phyloP scores from a whole-genome alignment of 2,888 invertebrate genomes.

The Conchocele bisecta region DNA sequence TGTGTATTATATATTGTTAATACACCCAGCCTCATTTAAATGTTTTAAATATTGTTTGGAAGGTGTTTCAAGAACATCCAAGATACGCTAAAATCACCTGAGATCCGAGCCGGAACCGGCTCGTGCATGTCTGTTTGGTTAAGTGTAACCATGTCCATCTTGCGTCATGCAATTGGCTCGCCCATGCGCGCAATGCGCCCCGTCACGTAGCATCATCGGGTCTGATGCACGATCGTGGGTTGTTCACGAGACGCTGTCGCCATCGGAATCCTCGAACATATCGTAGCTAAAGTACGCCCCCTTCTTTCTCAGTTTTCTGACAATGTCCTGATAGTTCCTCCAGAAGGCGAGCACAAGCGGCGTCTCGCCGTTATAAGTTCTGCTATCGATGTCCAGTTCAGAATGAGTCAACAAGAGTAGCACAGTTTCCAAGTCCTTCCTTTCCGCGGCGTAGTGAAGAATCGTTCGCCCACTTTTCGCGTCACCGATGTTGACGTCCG shows the following conservation, averaged over 20 bases:
- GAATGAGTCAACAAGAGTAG: slow-evolving; percentile 43
- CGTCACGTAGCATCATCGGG: too few relatives aligned
- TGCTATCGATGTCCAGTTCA: slow-evolving; percentile 54
- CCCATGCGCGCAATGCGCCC: too few relatives aligned
- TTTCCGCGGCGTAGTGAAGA: slow-evolving; percentile 59
- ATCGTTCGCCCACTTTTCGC: slow-evolving; percentile 63
- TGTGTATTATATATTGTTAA: too few relatives aligned
- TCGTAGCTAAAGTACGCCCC: slow-evolving; percentile 52
- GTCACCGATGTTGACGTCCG: slow-evolving; percentile 60
- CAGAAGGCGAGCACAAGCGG: slow-evolving; percentile 54
- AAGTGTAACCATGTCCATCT: too few relatives aligned
- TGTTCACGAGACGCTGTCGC: slow-evolving; percentile 27
- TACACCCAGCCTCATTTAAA: too few relatives aligned
- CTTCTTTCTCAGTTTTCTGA: slow-evolving; percentile 37
- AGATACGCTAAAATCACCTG: too few relatives aligned
- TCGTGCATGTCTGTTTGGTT: too few relatives aligned
- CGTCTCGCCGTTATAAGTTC: slow-evolving; percentile 59
- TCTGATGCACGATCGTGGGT: too few relatives aligned
- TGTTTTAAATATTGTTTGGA: too few relatives aligned
- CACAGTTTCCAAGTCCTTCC: slow-evolving; percentile 45
- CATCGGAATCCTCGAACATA: slow-evolving; percentile 38
- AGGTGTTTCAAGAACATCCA: too few relatives aligned
- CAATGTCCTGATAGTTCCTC: slow-evolving; percentile 52
- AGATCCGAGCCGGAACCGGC: too few relatives aligned
- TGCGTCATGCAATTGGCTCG: too few relatives aligned